These are phyloP conservation scores for Aselliscus stoliczkanus DNA, from an alignment of 2,797 vertebrate genomes.

Conservation along the genomic window DNA sequence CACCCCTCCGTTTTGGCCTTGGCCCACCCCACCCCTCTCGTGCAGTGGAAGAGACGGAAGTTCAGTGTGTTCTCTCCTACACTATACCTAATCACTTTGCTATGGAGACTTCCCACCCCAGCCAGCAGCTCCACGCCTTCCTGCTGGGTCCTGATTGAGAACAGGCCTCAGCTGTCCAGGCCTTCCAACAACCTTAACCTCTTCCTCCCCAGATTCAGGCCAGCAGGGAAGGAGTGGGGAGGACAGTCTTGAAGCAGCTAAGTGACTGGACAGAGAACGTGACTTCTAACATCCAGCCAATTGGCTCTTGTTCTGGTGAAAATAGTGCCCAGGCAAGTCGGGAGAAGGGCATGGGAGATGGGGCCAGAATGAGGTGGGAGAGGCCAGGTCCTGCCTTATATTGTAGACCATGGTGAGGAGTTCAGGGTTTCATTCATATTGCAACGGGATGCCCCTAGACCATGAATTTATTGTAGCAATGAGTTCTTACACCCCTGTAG, in stretches of 20 bases:
- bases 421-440: not conserved
- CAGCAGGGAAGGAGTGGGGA: not conserved
- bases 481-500: not conserved
- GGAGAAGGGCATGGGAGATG: fast-evolving
- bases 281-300: not conserved
- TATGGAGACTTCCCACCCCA: not conserved
- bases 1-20: not conserved
- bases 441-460: not conserved
- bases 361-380: not conserved
- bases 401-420: not conserved
- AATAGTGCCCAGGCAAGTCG: not conserved
- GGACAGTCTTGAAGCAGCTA: not conserved
- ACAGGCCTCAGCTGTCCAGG: constrained; percentile 30
- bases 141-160: constrained; percentile 56
- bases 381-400: not conserved
- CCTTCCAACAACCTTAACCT: constrained; percentile 56
- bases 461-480: not conserved
- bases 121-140: constrained; percentile 43
- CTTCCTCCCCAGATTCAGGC: constrained; percentile 46
- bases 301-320: not conserved
- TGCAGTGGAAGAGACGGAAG: not conserved
- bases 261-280: not conserved
- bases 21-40: not conserved
- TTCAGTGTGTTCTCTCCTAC: constrained; percentile 36
- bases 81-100: not conserved